Percentiles rank a stretch among this genome's conserved stretches.
These are phyloP conservation scores for Frieseomelitta varia DNA, from an alignment of 1,140 invertebrate species.

Conservation along the genomic window DNA sequence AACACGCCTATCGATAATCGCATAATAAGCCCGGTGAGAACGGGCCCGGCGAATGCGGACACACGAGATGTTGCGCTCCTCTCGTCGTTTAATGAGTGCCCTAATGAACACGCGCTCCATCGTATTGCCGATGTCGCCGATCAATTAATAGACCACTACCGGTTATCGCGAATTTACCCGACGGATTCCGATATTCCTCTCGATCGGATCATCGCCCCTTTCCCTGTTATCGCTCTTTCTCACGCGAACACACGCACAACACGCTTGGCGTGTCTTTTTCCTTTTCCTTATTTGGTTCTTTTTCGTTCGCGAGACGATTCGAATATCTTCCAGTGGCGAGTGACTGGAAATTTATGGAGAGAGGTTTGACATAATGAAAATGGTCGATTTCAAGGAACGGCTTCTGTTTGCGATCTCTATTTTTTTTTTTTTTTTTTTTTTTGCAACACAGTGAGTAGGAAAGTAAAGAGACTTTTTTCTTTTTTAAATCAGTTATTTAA, in stretches of 20 bases:
- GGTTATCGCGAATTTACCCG: slow-evolving; percentile 49
- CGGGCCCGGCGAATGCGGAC: not conserved
- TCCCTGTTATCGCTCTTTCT: slow-evolving; percentile 19
- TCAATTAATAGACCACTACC: slow-evolving; percentile 52
- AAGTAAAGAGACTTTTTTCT: too few species aligned
- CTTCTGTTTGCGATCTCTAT: too few species aligned
- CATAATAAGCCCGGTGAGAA: slow-evolving; percentile 33
- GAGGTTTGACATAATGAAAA: too few species aligned
- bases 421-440: too few species aligned
- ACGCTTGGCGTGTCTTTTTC: too few species aligned
- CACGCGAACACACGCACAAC: not conserved
- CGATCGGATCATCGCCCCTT: not conserved
- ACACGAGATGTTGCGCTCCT: not conserved
- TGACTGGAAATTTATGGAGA: not conserved
- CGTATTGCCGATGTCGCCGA: slow-evolving; percentile 40
- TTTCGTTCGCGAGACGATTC: not conserved
- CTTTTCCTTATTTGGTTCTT: not conserved
- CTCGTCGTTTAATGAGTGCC: slow-evolving; percentile 33
- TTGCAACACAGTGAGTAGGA: too few species aligned
- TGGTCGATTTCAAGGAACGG: too few species aligned
- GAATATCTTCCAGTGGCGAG: not conserved
- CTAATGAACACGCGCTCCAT: slow-evolving; percentile 41
- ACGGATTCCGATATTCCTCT: slow-evolving; percentile 31
- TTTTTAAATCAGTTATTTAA: too few species aligned
- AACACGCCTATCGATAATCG: slow-evolving; percentile 23